phyloP scores from a whole-genome alignment of 2,113 vertebrate genomes.

The Saguinus imperator region DNA sequence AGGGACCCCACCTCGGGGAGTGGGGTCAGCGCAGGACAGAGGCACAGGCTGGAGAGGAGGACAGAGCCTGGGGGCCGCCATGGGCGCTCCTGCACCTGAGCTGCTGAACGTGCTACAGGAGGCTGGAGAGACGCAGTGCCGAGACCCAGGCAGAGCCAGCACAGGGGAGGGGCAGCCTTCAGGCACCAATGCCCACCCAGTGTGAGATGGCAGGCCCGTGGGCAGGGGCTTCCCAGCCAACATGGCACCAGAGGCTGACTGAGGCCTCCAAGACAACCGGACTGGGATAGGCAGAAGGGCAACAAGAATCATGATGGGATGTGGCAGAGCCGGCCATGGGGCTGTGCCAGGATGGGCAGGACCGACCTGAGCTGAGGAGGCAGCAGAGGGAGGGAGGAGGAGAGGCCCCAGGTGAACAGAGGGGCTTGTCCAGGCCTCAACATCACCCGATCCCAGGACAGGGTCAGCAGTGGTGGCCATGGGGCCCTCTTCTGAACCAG shows the following conservation, averaged over 20 bases:
- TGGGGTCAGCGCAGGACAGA: rapidly evolving
- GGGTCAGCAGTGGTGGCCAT: too few relatives aligned
- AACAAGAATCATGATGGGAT: neutral
- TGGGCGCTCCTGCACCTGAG: too few relatives aligned
- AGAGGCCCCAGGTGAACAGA: rapidly evolving
- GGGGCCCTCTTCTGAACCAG: too few relatives aligned
- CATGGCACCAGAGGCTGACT: neutral
- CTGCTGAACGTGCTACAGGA: rapidly evolving
- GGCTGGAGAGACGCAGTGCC: neutral
- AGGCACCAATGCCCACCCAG: neutral
- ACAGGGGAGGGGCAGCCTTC: rapidly evolving
- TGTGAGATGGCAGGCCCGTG: rapidly evolving
- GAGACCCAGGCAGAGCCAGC: rapidly evolving
- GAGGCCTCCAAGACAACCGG: neutral
- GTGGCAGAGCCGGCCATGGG: rapidly evolving
- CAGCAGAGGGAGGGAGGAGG: rapidly evolving
- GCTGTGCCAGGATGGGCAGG: rapidly evolving
- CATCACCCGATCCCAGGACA: too few relatives aligned
- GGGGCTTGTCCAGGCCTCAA: neutral
- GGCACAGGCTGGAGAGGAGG: too few relatives aligned
- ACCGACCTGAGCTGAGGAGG: neutral
- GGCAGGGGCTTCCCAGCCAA: rapidly evolving
- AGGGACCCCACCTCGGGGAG: neutral
- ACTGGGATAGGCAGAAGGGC: neutral
- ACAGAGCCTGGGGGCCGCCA: neutral